These are phyloP conservation scores for Drosophila simulans DNA, from an alignment of 1,140 invertebrate species.

Conservation along the genomic window DNA sequence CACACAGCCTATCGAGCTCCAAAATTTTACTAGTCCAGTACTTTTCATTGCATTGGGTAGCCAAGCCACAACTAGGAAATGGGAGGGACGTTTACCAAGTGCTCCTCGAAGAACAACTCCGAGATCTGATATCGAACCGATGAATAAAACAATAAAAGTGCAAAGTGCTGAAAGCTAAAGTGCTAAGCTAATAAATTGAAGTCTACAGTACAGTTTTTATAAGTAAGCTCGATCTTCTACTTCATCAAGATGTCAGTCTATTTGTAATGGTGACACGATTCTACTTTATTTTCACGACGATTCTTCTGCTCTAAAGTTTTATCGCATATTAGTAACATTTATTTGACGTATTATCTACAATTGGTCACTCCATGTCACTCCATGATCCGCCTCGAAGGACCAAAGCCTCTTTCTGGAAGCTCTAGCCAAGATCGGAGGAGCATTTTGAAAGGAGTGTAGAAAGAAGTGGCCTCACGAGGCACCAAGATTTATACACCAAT, in stretches of 20 bases:
- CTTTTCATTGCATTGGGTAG: background rate
- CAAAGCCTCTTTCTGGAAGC: background rate
- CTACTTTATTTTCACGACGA: too few species aligned
- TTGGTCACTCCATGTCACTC: too few species aligned
- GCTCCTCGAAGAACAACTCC: background rate
- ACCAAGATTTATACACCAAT: slow-evolving; percentile 73
- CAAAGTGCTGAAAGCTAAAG: background rate
- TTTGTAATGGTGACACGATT: too few species aligned
- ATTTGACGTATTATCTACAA: too few species aligned
- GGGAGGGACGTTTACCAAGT: background rate
- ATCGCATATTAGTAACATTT: background rate
- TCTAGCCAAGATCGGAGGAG: slow-evolving; percentile 4
- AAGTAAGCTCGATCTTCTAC: too few species aligned
- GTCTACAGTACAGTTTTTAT: too few species aligned
- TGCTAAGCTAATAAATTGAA: too few species aligned
- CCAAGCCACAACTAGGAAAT: background rate
- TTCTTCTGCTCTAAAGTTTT: background rate
- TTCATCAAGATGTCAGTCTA: too few species aligned
- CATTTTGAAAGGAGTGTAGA: slow-evolving; percentile 1
- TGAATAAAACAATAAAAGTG: background rate
- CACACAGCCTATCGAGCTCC: background rate
- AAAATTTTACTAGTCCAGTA: background rate
- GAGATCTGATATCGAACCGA: background rate
- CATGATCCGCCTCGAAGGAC: background rate
- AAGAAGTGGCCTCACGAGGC: slow-evolving; percentile 30